These are phyloP conservation scores for Callocephalon fimbriatum DNA, from an alignment of 2,113 vertebrate genomes.

Conservation along the genomic window DNA sequence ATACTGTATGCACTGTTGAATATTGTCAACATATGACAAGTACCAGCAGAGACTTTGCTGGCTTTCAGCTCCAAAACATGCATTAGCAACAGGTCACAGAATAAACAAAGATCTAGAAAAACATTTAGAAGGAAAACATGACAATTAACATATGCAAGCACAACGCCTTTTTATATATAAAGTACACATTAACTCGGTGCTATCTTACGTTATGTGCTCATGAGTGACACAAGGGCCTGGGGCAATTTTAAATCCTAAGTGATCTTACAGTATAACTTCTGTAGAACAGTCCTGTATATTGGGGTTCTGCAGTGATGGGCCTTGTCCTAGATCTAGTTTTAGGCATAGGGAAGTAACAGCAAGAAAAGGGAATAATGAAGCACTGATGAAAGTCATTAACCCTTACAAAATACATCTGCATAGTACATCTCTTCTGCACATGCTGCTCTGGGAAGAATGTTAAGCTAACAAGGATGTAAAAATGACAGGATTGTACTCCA, in stretches of 20 bases:
- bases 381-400: background rate
- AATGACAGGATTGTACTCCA: background rate
- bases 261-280: background rate
- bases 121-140: background rate
- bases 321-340: background rate
- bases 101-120: constrained; percentile 33
- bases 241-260: background rate
- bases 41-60: constrained; percentile 13
- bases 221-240: background rate
- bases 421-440: background rate
- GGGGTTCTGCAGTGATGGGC: background rate
- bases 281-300: background rate
- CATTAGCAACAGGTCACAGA: constrained; percentile 57
- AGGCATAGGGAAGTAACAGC: background rate
- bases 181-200: background rate
- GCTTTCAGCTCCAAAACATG: constrained; percentile 29
- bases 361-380: background rate
- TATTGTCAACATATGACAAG: constrained; percentile 28
- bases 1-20: background rate
- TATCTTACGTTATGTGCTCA: background rate
- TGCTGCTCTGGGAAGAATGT: background rate
- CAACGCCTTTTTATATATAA: background rate
- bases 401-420: background rate
- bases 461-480: background rate
- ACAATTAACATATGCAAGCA: background rate